Evolutionary conservation across 2,888 invertebrate species (phyloP).

Genomic region (Thymelicus acteon): DNA sequence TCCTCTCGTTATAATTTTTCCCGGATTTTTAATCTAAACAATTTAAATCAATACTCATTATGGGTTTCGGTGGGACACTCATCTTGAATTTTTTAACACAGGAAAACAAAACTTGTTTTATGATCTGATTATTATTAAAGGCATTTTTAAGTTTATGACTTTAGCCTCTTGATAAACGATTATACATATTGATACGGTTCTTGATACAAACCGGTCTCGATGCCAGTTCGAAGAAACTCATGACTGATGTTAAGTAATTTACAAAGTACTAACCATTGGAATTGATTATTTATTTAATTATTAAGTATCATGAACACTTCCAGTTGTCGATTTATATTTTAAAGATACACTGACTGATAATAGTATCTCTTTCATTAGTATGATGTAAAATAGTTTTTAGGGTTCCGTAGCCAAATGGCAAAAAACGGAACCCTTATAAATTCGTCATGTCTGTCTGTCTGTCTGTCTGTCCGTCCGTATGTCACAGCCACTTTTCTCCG

Average conservation of each 20-base stretch:
- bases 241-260: constrained; percentile 38
- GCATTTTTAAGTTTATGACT: constrained; percentile 77
- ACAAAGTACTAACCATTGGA: constrained; percentile 35
- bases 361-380: too few relatives aligned
- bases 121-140: constrained; percentile 80
- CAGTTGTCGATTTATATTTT: constrained; percentile 23
- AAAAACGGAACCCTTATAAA: too few relatives aligned
- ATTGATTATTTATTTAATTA: constrained; percentile 36
- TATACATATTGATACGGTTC: constrained; percentile 62
- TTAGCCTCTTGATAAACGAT: constrained; percentile 71
- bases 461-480: too few relatives aligned
- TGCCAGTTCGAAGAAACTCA: constrained; percentile 30
- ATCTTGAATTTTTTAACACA: constrained; percentile 73
- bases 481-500: too few relatives aligned
- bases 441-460: too few relatives aligned
- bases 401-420: too few relatives aligned
- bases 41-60: constrained; percentile 85
- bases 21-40: constrained; percentile 80
- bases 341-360: too few relatives aligned
- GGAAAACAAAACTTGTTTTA: constrained; percentile 80
- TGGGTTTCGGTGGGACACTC: constrained; percentile 79
- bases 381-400: too few relatives aligned
- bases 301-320: constrained; percentile 21
- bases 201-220: constrained; percentile 51
- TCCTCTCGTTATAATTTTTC: constrained; percentile 81